Base-by-base conservation (phyloP, 2,888 invertebrate species). In the Pardosa pseudoannulata region DNA sequence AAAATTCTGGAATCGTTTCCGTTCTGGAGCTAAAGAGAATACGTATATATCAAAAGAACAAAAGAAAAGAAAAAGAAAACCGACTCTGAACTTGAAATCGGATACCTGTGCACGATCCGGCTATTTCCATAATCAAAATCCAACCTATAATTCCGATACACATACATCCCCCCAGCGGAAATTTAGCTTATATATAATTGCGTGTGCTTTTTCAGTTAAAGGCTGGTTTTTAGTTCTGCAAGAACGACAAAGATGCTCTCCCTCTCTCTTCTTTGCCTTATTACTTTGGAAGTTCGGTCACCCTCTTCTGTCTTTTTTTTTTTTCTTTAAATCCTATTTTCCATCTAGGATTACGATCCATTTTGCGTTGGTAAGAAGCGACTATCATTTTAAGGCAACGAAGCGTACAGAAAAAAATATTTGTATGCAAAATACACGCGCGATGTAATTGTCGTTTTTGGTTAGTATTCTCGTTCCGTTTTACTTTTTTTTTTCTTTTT, bases 191-290 rank as follows among this genome's bases (percentile, higher is more conserved):
- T n/a, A n/a, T n/a, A n/a, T n/a, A n/a, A n/a, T n/a, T n/a, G n/a
- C n/a, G 73, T 32, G 13, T 32, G 39, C 39, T n/a, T 28, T 75
- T 46, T 75, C 29, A 72, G 73, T 65, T 27, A 65, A 71, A 29
- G 68, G 64, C 19, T 29, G 32, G 32, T 32, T 67, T 78, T 85
- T 85, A 85, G 83, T 85, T 85, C 78, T 78, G 73, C 83, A 16
- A 78, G 76, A 85, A 46, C 78, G 78, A 78, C 56, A 76, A 82
- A 78, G 78, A 78, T 83, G 76, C 76, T 29, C n/a, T n/a, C n/a
- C n/a, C n/a, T n/a, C n/a, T n/a, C n/a, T n/a, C n/a, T n/a, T n/a
- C n/a, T n/a, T n/a, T 5, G 28, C 36, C n/a, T n/a, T 70, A 39
- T 70, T 70, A 28, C 41, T 16, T 6, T 16, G n/a, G 23, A 70